Evolutionary conservation across 1,140 invertebrate species (phyloP), one percentile per base, ranked within the genome.

Genomic region (Drosophila pandora): DNA sequence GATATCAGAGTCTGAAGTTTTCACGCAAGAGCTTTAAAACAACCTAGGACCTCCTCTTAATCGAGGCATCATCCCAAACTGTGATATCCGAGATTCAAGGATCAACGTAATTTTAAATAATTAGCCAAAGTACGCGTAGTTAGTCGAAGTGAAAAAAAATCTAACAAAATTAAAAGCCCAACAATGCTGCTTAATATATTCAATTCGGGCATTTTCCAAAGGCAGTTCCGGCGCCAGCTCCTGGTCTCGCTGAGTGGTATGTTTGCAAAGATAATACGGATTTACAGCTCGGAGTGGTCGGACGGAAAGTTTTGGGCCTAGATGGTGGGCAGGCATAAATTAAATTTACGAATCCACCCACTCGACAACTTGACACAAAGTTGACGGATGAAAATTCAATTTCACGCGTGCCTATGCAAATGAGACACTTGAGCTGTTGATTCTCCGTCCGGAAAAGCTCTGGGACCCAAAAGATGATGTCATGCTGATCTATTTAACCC

Each of bases 191-290:
- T 79, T 12, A 77, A 77, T 39, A 34, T 77, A 57, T 81, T 90
- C 10, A 58, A 79, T 10, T 52, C 72, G 53, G 82, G 82, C 50
- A 87, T 87, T 23, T 79, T 87, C 37, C 45, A 55, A 48, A 48
- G 53, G 37, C 63, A 90, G 56, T 91, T 52, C 49, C 84, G 85
- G 10, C 74, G 76, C 5, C 90, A 91, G 41, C 59, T 91, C 49
- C 37, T 75, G 37, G 82, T 79, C 2, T 75, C 90, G n/a, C 50
- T 90, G 21, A 90, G 90, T 63, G 90, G 90, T 91, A 89, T 48
- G 78, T 53, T 39, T n/a, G 3, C 12, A 17, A 6, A 54, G 43
- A 57, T 54, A 54, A 69, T 28, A 34, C 8, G 25, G 55, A 30
- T 70, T 48, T 17, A 53, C 55, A 23, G 47, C 48, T 41, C 48